Conservation (phyloP, 2,113 vertebrate genomes). For the Amphilophus citrinellus region DNA sequence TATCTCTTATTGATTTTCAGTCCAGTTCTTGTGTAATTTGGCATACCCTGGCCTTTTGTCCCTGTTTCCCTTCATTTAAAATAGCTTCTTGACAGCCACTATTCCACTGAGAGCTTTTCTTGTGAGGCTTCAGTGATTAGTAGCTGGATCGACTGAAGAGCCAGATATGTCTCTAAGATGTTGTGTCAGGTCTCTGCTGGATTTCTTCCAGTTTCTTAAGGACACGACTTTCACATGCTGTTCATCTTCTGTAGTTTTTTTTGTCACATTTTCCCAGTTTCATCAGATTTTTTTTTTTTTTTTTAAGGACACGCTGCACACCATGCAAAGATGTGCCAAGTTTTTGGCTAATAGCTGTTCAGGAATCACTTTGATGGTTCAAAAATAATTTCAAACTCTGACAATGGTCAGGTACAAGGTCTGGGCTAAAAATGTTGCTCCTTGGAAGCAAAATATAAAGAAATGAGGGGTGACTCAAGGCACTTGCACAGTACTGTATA, state of each 20-base stretch:
- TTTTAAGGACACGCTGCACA: not conserved
- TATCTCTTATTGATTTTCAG: not conserved
- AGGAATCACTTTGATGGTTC: not conserved
- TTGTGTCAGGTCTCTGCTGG: not conserved
- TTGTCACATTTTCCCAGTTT: not conserved
- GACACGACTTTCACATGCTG: not conserved
- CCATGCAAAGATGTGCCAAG: fast-evolving
- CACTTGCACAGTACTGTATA: too few relatives aligned
- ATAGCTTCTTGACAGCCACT: not conserved
- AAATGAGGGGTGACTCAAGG: too few relatives aligned
- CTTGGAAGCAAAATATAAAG: too few relatives aligned
- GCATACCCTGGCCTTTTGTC: not conserved
- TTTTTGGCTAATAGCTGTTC: not conserved
- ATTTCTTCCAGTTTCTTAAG: not conserved
- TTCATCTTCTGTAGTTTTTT: too few relatives aligned
- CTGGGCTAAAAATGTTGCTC: too few relatives aligned
- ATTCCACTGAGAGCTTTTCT: not conserved
- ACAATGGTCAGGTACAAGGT: too few relatives aligned
- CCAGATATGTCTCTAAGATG: not conserved
- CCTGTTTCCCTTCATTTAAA: not conserved
- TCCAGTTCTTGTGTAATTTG: not conserved
- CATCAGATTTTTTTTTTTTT: not conserved
- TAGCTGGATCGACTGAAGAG: not conserved
- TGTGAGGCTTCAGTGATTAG: not conserved
- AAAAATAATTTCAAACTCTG: not conserved